Conservation (phyloP, 2,113 vertebrate species). For the Miniopterus natalensis region DNA sequence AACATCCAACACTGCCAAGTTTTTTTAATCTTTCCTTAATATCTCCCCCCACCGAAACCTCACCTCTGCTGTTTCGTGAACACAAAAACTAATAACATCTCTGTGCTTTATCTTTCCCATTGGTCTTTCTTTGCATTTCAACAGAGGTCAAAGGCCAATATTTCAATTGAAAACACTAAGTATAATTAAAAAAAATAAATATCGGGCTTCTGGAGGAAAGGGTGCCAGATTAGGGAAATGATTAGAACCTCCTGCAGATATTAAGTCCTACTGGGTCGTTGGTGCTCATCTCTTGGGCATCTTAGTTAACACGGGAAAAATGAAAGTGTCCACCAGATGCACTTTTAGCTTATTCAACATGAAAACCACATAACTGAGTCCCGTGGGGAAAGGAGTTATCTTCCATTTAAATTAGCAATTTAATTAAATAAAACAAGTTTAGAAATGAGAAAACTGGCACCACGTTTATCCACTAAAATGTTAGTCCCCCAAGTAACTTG, state of each 20-base stretch:
- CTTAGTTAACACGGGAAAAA: constrained; percentile 8
- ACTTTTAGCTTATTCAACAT: constrained; percentile 17
- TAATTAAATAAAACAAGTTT: background rate
- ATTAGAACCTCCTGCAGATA: background rate
- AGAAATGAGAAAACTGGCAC: background rate
- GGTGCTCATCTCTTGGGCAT: background rate
- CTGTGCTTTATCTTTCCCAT: background rate
- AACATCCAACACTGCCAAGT: background rate
- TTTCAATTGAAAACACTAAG: background rate
- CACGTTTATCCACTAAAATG: background rate
- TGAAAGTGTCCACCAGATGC: background rate
- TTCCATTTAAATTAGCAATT: background rate
- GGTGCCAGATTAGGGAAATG: background rate
- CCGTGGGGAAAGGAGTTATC: background rate
- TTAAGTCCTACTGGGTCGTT: background rate
- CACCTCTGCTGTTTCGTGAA: background rate
- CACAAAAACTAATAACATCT: background rate
- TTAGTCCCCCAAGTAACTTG: background rate
- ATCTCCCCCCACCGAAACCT: background rate
- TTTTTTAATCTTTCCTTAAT: background rate
- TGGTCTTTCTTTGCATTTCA: constrained; percentile 23
- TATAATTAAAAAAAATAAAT: background rate
- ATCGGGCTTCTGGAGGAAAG: constrained; percentile 7
- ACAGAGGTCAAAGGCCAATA: background rate
- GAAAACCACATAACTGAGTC: background rate